Evolutionary conservation across 2,797 vertebrate genomes (phyloP), one percentile per base, ranked within the genome.

Genomic region (Eulemur coronatus): DNA sequence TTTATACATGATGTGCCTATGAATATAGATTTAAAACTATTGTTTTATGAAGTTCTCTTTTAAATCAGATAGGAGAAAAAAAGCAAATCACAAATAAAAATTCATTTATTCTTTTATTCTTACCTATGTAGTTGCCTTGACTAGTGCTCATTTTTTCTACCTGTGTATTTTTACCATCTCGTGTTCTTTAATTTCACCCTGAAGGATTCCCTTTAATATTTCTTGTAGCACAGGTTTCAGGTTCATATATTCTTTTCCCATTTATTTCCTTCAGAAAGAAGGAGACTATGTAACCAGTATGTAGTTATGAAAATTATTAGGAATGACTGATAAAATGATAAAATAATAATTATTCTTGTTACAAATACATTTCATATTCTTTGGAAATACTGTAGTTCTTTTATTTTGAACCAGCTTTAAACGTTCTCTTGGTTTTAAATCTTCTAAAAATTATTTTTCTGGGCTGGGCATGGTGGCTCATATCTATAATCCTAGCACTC

Each of bases 361-460:
- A 92, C 35, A 70, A 85, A 84, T 61, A 41, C 48, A 93, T 67
- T 95, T 95, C 30, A 79, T 73, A 82, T 94, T 93, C 89, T 89
- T 97, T 93, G 70, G 50, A 96, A 84, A 82, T 75, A 95, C 13
- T 61, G 5, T 41, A 88, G 61, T 52, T 90, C 63, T 86, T 95
- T 96, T 90, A n/a, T 90, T 93, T 52, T 88, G 33, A 97, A 79
- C n/a, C 9, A 84, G 10, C 84, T 97, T 93, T 88, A 80, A 97
- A 96, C n/a, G 46, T 90, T 90, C 81, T 94, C 61, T 89, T 96
- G 59, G 94, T 96, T 94, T 87, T 86, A 94, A 94, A 95, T 80
- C 59, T 35, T 76, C 61, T 85, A 84, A 80, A 92, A 92, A 35
- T 61, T 84, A 55, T 43, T 93, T 85, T 97, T 90, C 57, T 82